phyloP scores from a whole-genome alignment of 2,113 vertebrate species.

The Tetrao urogallus region DNA sequence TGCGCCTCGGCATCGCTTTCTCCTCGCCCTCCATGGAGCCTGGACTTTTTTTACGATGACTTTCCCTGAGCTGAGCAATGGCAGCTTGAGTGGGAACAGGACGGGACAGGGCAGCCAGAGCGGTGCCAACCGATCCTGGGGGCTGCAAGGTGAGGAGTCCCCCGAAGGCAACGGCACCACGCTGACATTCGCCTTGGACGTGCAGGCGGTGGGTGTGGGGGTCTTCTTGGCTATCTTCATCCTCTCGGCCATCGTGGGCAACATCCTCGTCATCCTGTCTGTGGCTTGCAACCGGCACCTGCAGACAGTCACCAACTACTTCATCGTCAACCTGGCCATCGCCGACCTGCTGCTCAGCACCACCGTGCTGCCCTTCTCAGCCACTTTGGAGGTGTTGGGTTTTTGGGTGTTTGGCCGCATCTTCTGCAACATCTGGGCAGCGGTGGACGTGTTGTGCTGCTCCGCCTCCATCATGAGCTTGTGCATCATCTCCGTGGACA shows the following conservation, averaged over 20 bases:
- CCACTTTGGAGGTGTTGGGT: conserved; percentile 93
- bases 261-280: conserved; percentile 95
- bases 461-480: conserved; percentile 98
- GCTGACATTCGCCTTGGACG: conserved; percentile 80
- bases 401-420: conserved; percentile 96
- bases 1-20: conserved; percentile 42
- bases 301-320: conserved; percentile 97
- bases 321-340: conserved; percentile 96
- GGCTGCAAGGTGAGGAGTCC: conserved; percentile 74
- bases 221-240: conserved; percentile 91
- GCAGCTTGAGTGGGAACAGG: conserved; percentile 83
- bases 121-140: conserved; percentile 64
- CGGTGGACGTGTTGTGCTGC: conserved; percentile 97
- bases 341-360: conserved; percentile 93
- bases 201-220: conserved; percentile 87
- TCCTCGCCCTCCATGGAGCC: conserved; percentile 73
- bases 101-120: conserved; percentile 73
- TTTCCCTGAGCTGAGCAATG: conserved; percentile 84
- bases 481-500: conserved; percentile 96
- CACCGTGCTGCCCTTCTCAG: conserved; percentile 94
- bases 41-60: conserved; percentile 84
- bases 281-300: conserved; percentile 95
- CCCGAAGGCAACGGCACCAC: conserved; percentile 73
- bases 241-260: conserved; percentile 91
- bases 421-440: conserved; percentile 99